phyloP scores from a whole-genome alignment of 2,797 vertebrate species.

The Acipenser ruthenus region DNA sequence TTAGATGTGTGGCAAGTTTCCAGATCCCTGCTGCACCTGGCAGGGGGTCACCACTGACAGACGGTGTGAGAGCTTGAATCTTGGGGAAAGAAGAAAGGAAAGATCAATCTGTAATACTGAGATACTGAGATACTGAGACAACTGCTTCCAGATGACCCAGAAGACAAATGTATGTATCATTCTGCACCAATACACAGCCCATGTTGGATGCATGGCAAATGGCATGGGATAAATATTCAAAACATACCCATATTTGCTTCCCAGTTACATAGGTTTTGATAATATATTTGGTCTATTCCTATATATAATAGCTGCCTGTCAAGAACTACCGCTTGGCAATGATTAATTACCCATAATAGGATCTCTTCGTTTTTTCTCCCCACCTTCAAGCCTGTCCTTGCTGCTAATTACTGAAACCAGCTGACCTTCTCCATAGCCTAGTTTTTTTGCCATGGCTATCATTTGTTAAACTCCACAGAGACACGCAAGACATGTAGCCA shows the following conservation, averaged over 20 bases:
- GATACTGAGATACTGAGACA: not conserved
- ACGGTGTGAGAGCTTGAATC: not conserved
- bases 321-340: conserved; percentile 18
- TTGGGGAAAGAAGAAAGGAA: no score
- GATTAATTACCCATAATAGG: conserved; percentile 31
- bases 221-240: conserved; percentile 21
- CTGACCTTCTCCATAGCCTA: conserved; percentile 50
- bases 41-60: not conserved
- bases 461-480: conserved; percentile 45
- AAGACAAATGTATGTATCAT: no score
- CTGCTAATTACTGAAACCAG: conserved; percentile 36
- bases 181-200: no score
- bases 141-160: conserved; percentile 1
- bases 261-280: conserved; percentile 15
- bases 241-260: conserved; percentile 8
- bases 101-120: no score
- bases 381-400: conserved; percentile 28
- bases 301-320: conserved; percentile 25
- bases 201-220: not conserved
- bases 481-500: conserved; percentile 44
- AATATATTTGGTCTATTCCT: conserved; percentile 3
- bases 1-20: not conserved
- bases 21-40: conserved; percentile 9
- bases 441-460: conserved; percentile 48
- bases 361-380: conserved; percentile 14